phyloP scores from a whole-genome alignment of 1,140 invertebrate species.

The Gryllus bimaculatus region DNA sequence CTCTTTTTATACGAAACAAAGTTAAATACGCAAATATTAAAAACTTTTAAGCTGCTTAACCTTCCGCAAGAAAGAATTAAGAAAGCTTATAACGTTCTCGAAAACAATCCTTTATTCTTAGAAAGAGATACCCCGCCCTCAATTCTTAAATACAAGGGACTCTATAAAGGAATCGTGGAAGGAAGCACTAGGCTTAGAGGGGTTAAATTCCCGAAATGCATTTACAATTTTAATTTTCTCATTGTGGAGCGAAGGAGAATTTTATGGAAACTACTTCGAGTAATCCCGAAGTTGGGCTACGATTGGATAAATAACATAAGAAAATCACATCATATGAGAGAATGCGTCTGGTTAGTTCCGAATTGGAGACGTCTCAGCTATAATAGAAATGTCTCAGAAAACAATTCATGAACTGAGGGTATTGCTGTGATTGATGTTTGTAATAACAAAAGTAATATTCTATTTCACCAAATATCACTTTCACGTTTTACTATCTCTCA shows the following conservation, averaged over 20 bases:
- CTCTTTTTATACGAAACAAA: constrained; percentile 5
- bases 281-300: not conserved
- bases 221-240: constrained; percentile 6
- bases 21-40: constrained; percentile 6
- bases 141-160: not conserved
- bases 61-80: constrained; percentile 1
- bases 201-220: not conserved
- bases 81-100: constrained; percentile 1
- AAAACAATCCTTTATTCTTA: constrained; percentile 2
- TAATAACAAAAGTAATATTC: too few relatives aligned
- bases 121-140: not conserved
- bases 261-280: not conserved
- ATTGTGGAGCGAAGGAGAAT: not conserved
- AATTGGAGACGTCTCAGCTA: too few relatives aligned
- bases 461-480: too few relatives aligned
- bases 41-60: not conserved
- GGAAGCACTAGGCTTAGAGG: not conserved
- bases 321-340: not conserved
- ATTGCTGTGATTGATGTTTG: too few relatives aligned
- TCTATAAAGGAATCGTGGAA: not conserved
- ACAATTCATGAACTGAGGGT: too few relatives aligned
- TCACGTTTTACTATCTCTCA: too few relatives aligned
- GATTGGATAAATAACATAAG: not conserved
- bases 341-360: too few relatives aligned
- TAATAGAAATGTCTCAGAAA: too few relatives aligned